Evolutionary conservation across 2,113 vertebrate species (phyloP), one percentile per base, ranked within the genome.

Genomic region (Malurus alboscapulatus): DNA sequence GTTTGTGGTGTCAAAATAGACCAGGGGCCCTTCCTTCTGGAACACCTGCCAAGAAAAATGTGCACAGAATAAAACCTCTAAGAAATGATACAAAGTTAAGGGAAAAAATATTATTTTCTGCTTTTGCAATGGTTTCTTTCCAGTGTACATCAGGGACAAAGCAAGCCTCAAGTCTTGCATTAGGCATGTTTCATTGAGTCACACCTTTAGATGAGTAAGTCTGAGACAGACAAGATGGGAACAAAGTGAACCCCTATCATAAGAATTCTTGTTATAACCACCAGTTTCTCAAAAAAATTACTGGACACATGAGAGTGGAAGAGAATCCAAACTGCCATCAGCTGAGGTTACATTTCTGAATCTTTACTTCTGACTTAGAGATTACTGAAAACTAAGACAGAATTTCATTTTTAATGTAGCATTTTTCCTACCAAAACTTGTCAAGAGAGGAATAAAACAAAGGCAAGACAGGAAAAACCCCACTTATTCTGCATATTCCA

Each of bases 1-100:
- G 6, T 98, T 99, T 65, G 98, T 98, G 26, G 98, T 98, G 97
- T 99, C 99, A 7, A 99, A 99, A 94, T 98, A 98, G 59, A 99
- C 96, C 53, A 98, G 94, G 6, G 98, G 93, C 5, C 98, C 97
- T 2, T 99, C 98, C 85, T 98, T 99, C 96, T 98, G 98, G 97
- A 99, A 99, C 81, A 99, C 98, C 99, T 99, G 90, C 9, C 24
- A 71, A 77, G 57, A 5, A 62, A 87, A 94, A 40, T 2, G 32
- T 9, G 42, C 22, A 58, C 1, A 6, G 29, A 91, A 78, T 47
- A 54, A 44, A 82, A 82, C 44, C 8, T 3, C 2, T 12, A 16
- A 65, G n/a, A 45, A 80, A 11, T 32, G 30, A 67, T 8, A 38
- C 0, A 6, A 42, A 69, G 42, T 36, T 72, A 69, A 66, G 44